These are phyloP conservation scores for Boulengeromyrus knoepffleri DNA, from an alignment of 2,113 vertebrate genomes.

Conservation along the genomic window DNA sequence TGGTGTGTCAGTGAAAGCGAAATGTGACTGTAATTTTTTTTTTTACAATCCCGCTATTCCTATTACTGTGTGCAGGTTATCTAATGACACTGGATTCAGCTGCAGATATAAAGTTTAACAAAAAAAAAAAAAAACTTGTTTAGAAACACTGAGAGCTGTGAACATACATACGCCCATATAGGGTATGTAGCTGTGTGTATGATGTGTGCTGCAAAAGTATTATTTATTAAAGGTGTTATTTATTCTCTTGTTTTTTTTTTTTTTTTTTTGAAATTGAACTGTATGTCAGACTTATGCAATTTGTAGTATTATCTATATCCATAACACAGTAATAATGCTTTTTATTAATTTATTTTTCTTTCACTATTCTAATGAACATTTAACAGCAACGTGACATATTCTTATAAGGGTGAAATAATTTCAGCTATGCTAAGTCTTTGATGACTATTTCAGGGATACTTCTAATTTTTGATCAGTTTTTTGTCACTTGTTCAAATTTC, in stretches of 20 bases:
- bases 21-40: background rate
- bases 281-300: background rate
- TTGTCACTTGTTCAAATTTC: background rate
- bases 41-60: background rate
- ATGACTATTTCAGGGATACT: background rate
- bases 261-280: background rate
- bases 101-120: conserved; percentile 26
- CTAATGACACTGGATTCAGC: conserved; percentile 47
- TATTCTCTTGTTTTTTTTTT: background rate
- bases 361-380: background rate
- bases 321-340: background rate
- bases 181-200: conserved; percentile 28
- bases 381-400: background rate
- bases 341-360: background rate
- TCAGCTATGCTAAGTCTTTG: background rate
- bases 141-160: conserved; percentile 65
- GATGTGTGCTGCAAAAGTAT: conserved; percentile 33
- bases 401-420: background rate
- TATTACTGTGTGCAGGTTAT: background rate
- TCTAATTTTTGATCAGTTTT: background rate
- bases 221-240: background rate
- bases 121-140: conserved; percentile 40
- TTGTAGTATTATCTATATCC: background rate
- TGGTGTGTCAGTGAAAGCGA: background rate
- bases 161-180: conserved; percentile 42